Percentiles rank a stretch among this genome's conserved stretches.
Conservation (phyloP, 1,140 invertebrate genomes). For the Procambarus virginalis region DNA sequence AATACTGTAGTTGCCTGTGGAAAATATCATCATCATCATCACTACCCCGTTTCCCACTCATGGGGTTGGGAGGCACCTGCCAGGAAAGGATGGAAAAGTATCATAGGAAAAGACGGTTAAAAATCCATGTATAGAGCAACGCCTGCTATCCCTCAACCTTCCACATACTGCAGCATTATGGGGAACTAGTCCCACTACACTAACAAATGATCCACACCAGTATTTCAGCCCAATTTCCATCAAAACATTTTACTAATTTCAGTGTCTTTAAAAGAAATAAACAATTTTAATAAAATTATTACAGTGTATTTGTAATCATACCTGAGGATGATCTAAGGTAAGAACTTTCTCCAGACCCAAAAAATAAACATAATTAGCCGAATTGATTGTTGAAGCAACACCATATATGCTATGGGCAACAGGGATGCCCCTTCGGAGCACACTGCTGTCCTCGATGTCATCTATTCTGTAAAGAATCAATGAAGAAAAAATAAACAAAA, state of each 20-base stretch:
- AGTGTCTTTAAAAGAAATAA: too few species aligned
- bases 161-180: too few species aligned
- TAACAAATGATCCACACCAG: too few species aligned
- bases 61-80: too few species aligned
- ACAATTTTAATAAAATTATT: too few species aligned
- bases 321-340: constrained; percentile 87
- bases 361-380: constrained; percentile 95
- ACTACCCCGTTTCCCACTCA: not conserved
- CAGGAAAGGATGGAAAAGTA: not conserved
- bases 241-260: too few species aligned
- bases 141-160: too few species aligned
- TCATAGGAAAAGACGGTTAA: not conserved
- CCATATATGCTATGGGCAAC: constrained; percentile 98
- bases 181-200: too few species aligned
- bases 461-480: constrained; percentile 83
- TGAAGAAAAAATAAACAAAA: not conserved
- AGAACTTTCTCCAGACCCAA: constrained; percentile 90
- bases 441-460: constrained; percentile 98
- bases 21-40: constrained; percentile 40
- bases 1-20: constrained; percentile 85
- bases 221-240: too few species aligned
- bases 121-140: too few species aligned
- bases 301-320: constrained; percentile 72
- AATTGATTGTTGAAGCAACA: constrained; percentile 94
- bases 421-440: constrained; percentile 91